Evolutionary conservation across 2,113 vertebrate genomes (phyloP).

Genomic region (Brachyhypopomus occidentalis): DNA sequence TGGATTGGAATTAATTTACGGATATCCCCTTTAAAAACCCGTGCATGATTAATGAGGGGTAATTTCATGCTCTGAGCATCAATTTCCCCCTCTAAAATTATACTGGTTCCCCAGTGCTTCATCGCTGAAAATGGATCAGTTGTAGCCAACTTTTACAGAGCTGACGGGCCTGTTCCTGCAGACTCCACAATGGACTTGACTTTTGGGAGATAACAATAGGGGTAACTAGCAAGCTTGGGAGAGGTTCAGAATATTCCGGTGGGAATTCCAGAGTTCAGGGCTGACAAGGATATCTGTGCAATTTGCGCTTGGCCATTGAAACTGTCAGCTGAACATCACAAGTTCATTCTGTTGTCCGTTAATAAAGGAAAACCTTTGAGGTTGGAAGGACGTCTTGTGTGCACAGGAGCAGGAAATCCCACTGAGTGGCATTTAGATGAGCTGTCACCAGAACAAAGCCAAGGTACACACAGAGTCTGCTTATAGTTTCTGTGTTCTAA

Average conservation of each 20-base stretch:
- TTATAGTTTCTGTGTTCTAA: conserved; percentile 27
- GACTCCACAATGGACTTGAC: conserved; percentile 46
- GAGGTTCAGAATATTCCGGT: conserved; percentile 30
- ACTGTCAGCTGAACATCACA: conserved; percentile 50
- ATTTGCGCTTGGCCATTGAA: conserved; percentile 38
- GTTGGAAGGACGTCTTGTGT: conserved; percentile 59
- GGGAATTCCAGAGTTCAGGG: conserved; percentile 11
- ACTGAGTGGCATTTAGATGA: conserved; percentile 44
- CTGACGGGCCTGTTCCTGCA: conserved; percentile 44
- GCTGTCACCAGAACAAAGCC: conserved; percentile 52
- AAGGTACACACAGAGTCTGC: conserved; percentile 58
- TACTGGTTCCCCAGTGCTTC: conserved; percentile 67
- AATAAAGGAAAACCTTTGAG: conserved; percentile 58
- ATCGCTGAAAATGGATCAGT: conserved; percentile 66
- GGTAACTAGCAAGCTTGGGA: conserved; percentile 27
- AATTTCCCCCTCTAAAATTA: conserved; percentile 72
- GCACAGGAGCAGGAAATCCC: conserved; percentile 55
- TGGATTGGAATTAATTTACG: conserved; percentile 70
- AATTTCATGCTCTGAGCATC: conserved; percentile 79
- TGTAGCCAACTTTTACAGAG: conserved; percentile 60
- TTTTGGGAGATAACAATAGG: conserved; percentile 18
- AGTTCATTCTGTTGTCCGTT: conserved; percentile 46
- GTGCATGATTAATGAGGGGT: conserved; percentile 77
- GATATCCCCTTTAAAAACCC: conserved; percentile 66
- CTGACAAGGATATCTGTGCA: conserved; percentile 16